These are phyloP conservation scores for Drosophila formosana DNA, from an alignment of 2,888 invertebrate genomes.

Conservation along the genomic window DNA sequence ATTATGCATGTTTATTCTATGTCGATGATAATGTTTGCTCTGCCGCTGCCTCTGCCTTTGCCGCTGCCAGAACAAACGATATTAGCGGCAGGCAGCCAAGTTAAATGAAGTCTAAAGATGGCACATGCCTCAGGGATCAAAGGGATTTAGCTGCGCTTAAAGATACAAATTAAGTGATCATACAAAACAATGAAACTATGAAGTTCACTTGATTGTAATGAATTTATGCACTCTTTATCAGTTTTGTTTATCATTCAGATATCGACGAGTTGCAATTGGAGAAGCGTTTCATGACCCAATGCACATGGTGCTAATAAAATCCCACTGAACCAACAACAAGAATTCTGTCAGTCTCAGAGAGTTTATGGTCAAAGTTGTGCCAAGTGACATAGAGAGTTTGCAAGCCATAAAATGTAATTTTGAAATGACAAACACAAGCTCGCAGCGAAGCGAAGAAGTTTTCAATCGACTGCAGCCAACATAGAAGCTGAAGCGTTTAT, in stretches of 20 bases:
- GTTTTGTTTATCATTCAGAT: neutral
- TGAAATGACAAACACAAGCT: slow-evolving; percentile 21
- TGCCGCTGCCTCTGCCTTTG: neutral
- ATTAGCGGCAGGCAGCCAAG: slow-evolving; percentile 42
- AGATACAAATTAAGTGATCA: slow-evolving; percentile 4
- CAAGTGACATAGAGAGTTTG: slow-evolving; percentile 6
- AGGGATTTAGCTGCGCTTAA: slow-evolving; percentile 11
- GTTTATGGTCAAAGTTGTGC: slow-evolving; percentile 39
- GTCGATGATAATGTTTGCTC: slow-evolving; percentile 69
- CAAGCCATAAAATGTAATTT: slow-evolving; percentile 45
- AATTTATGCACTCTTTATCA: neutral
- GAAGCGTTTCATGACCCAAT: slow-evolving; percentile 52
- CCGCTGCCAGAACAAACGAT: slow-evolving; percentile 29
- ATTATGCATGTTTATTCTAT: slow-evolving; percentile 82
- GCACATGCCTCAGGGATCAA: slow-evolving; percentile 61
- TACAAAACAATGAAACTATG: neutral
- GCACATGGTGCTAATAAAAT: slow-evolving; percentile 54
- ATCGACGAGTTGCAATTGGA: slow-evolving; percentile 29
- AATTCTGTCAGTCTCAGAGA: slow-evolving; percentile 44
- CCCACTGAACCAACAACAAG: slow-evolving; percentile 28
- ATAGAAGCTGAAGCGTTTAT: neutral
- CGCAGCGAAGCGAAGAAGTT: slow-evolving; percentile 2
- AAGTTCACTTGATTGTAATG: neutral
- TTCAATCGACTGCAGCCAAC: slow-evolving; percentile 22
- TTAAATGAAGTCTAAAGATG: slow-evolving; percentile 58